phyloP scores from a whole-genome alignment of 2,888 invertebrate genomes.

The Nebria salina region DNA sequence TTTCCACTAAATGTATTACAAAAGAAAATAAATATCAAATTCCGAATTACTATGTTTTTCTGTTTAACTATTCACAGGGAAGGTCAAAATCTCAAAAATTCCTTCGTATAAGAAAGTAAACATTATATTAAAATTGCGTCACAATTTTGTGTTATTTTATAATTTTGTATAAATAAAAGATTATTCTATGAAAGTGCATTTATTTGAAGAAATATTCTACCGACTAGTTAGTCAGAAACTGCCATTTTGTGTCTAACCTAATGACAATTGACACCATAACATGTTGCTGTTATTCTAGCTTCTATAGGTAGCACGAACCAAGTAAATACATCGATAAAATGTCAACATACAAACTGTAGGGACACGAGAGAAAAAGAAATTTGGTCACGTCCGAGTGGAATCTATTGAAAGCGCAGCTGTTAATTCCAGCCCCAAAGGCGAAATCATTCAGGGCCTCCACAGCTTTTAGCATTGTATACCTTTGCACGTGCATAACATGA shows the following conservation, averaged over 20 bases:
- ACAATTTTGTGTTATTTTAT: too few relatives aligned
- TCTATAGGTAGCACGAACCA: neutral
- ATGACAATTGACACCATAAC: neutral
- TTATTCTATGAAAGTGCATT: too few relatives aligned
- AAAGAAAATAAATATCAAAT: too few relatives aligned
- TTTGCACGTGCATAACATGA: neutral
- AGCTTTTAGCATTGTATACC: neutral
- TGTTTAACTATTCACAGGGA: too few relatives aligned
- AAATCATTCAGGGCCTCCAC: neutral
- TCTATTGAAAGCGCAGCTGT: constrained; percentile 7
- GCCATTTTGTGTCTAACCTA: too few relatives aligned
- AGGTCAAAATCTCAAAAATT: too few relatives aligned
- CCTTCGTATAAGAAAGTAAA: too few relatives aligned
- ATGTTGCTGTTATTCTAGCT: neutral
- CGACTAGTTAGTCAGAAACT: neutral
- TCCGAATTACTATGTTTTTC: too few relatives aligned
- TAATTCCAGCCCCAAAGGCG: constrained; percentile 4
- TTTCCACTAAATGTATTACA: too few relatives aligned
- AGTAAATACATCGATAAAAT: neutral
- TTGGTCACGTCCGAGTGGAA: neutral
- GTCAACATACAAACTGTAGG: neutral
- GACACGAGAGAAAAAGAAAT: neutral
- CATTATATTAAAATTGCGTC: too few relatives aligned
- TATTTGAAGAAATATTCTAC: constrained; percentile 7
- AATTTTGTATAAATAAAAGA: too few relatives aligned